These are phyloP conservation scores for Pachyuromys duprasi DNA, from an alignment of 2,797 vertebrate genomes.

Conservation along the genomic window DNA sequence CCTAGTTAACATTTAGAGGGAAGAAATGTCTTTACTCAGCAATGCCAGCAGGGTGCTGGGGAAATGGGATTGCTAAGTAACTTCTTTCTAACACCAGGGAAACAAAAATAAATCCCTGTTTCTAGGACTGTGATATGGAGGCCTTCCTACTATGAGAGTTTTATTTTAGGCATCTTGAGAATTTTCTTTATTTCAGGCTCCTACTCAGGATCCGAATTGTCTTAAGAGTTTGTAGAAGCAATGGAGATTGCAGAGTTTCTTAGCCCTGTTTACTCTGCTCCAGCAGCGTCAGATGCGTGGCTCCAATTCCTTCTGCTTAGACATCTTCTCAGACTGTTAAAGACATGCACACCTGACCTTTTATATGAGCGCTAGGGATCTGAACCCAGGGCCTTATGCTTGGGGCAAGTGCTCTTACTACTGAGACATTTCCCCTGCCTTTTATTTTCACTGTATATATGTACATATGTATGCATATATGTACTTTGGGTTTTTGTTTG, in stretches of 20 bases:
- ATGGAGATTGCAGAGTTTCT: constrained; percentile 35
- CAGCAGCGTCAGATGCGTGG: background rate
- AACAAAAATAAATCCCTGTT: constrained; percentile 64
- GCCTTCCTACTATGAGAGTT: constrained; percentile 56
- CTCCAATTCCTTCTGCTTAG: constrained; percentile 17
- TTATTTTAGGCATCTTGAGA: constrained; percentile 53
- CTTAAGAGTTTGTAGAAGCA: constrained; percentile 40
- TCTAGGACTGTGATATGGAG: constrained; percentile 63
- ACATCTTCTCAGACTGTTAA: background rate
- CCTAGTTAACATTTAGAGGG: background rate
- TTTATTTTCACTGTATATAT: background rate
- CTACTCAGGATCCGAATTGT: constrained; percentile 31
- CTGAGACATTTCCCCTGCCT: background rate
- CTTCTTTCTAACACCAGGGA: constrained; percentile 26
- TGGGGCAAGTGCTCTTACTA: background rate
- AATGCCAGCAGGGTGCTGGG: constrained; percentile 17
- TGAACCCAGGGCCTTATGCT: background rate
- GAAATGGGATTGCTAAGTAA: constrained; percentile 46
- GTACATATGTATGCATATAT: too few species aligned
- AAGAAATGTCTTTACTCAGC: background rate
- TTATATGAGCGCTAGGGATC: background rate
- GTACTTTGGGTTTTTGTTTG: background rate
- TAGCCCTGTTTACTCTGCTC: background rate
- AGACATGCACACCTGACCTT: background rate
- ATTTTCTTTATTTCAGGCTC: constrained; percentile 14